These are phyloP conservation scores for roundworm (Caenorhabditis elegans) DNA, from an alignment of 1,140 invertebrate species.

Conservation along the genomic window DNA sequence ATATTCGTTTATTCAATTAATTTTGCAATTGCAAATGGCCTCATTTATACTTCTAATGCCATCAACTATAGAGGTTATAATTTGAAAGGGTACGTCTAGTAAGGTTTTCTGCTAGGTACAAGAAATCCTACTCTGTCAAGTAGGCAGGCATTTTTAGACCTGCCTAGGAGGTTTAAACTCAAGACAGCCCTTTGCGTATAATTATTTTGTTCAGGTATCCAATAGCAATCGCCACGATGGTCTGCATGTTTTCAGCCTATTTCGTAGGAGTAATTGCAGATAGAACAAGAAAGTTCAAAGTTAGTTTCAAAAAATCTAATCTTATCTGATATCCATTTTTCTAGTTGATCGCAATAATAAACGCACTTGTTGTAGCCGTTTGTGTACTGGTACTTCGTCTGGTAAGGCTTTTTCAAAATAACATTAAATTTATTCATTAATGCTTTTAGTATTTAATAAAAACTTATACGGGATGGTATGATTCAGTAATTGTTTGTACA, in stretches of 20 bases:
- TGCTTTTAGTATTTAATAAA: conserved; percentile 3
- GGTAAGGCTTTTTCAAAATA: no score
- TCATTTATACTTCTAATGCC: not conserved
- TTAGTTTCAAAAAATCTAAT: no score
- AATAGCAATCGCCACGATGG: not conserved
- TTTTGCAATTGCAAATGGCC: not conserved
- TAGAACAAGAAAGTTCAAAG: not conserved
- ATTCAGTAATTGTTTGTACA: not conserved
- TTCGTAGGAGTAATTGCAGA: conserved; percentile 1
- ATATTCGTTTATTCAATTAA: not conserved
- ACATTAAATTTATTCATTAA: no score
- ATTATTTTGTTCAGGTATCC: not conserved
- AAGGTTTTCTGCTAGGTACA: no score
- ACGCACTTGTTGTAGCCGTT: not conserved
- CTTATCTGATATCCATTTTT: no score
- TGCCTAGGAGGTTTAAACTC: no score
- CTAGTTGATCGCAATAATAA: not conserved
- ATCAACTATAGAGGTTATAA: not conserved
- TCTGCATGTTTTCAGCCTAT: conserved; percentile 2
- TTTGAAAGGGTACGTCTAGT: conserved; percentile 19
- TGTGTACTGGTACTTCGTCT: not conserved
- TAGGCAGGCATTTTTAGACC: no score
- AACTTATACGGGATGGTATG: not conserved
- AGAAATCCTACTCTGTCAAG: no score
- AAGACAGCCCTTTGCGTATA: no score